Evolutionary conservation across 2,888 invertebrate genomes (phyloP), one percentile per base, ranked within the genome.

Genomic region (Brenthis hecate): DNA sequence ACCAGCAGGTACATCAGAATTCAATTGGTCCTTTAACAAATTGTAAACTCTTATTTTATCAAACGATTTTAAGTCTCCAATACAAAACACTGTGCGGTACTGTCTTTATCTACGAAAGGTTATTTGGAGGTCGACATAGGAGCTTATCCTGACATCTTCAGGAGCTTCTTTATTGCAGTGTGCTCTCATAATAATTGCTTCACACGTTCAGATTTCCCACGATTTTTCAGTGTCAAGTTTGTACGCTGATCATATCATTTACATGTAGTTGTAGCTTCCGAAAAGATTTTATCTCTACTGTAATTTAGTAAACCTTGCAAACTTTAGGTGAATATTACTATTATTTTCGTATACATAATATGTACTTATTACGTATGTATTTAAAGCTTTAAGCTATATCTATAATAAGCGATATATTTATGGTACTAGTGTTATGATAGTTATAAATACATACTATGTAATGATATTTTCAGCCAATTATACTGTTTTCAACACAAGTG

Each of bases 401-500:
- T 43, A 8, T 43, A 43, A 43, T 43, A 43, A 43, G 36, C 8
- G 5, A 13, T 48, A 57, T 43, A 19, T 6, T 11, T 16, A 6
- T 1, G 13, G 43, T 19, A 23, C 47, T 47, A 16, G n/a, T 16
- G 36, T 8, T 8, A 36, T 8, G 13, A 28, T 14, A 61, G 32
- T 8, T 6, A 53, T 11, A 53, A 51, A 6, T 28, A 43, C 36
- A 6, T n/a, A 51, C 4, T 3, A 14, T 14, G 2, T 1, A 0
- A 32, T 36, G 43, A 19, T 62, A 62, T 14, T 54, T 54, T 78
- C 81, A 78, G 65, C 74, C 73, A 69, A 66, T 43, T 68, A 65
- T 65, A 50, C 36, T 56, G 60, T 65, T 54, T 67, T 65, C 56
- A 48, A 58, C 58, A 48, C 13, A 6, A 57, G 51, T 66, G 58